phyloP scores from a whole-genome alignment of 1,140 invertebrate species.

The Drosophila miranda region DNA sequence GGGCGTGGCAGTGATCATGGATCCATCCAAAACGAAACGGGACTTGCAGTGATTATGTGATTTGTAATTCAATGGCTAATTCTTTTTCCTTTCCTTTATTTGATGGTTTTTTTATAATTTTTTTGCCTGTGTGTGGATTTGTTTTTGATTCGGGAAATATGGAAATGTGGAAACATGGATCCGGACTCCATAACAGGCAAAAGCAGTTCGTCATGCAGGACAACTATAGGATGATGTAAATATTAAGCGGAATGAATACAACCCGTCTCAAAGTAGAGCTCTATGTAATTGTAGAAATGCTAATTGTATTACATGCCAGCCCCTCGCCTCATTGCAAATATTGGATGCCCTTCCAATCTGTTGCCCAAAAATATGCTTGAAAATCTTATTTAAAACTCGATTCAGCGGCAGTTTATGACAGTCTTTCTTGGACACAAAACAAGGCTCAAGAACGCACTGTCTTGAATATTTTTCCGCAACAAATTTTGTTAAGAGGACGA shows the following conservation, averaged over 20 bases:
- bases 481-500: too few relatives aligned
- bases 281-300: background rate
- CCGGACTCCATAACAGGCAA: constrained; percentile 48
- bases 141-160: constrained; percentile 2
- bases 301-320: too few relatives aligned
- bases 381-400: too few relatives aligned
- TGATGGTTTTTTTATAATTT: constrained; percentile 4
- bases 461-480: too few relatives aligned
- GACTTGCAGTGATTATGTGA: background rate
- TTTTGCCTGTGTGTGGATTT: constrained; percentile 32
- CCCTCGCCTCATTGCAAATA: too few relatives aligned
- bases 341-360: too few relatives aligned
- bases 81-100: constrained; percentile 24
- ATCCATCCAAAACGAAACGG: background rate
- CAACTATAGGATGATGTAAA: constrained; percentile 77
- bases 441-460: too few relatives aligned
- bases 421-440: too few relatives aligned
- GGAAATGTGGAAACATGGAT: background rate
- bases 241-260: constrained; percentile 25
- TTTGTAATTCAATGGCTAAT: constrained; percentile 1
- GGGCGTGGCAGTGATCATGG: background rate
- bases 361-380: too few relatives aligned
- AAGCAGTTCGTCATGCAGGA: constrained; percentile 81
- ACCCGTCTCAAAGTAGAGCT: background rate
- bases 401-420: too few relatives aligned